Base-by-base conservation (phyloP, 2,888 invertebrate genomes). In the Euplexia lucipara region DNA sequence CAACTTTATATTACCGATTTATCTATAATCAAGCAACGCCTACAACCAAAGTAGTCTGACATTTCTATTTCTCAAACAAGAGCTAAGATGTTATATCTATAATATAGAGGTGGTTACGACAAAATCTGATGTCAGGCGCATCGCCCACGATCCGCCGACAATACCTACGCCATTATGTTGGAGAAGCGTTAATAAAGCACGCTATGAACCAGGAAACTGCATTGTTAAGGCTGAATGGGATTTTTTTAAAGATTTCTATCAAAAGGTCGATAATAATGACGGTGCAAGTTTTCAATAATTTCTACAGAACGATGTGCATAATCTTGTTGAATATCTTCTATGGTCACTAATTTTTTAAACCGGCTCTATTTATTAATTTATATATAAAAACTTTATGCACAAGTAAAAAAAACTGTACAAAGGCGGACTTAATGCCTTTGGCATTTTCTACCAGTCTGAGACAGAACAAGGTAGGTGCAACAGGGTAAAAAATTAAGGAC, bases 61-160 rank as follows among this genome's bases (percentile, higher is more conserved):
- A 67, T 67, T 71, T 67, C 32, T 45, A 47, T 61, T 60, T 48
- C 10, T 57, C 72, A 47, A 71, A 57, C 14, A 16, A 26, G 30
- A 57, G 61, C 18, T 34, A 35, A 67, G 60, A 71, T 71, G 47
- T 67, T 48, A 71, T 61, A 67, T 44, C 51, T 66, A 56, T 63
- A 59, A 48, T 34, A 54, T 47, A 65, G 51, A 22, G 14, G 18
- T 44, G 47, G 47, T 53, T 26, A 41, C 49, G 59, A 47, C 47
- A 56, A 47, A 73, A 73, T 73, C 52, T 42, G 59, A 58, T 59
- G 59, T 75, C 60, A 54, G 44, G 60, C 70, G 58, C 49, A 61
- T 58, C 70, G 74, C 74, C 74, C 74, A 74, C 74, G 70, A 74
- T 45, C 37, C 16, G 10, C n/a, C 22, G 47, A 71, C 75, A 70